A percentile compares a stretch with the other conserved stretches of the same genome.
Conservation (phyloP, 2,113 vertebrate genomes). For the Vicugna pacos region DNA sequence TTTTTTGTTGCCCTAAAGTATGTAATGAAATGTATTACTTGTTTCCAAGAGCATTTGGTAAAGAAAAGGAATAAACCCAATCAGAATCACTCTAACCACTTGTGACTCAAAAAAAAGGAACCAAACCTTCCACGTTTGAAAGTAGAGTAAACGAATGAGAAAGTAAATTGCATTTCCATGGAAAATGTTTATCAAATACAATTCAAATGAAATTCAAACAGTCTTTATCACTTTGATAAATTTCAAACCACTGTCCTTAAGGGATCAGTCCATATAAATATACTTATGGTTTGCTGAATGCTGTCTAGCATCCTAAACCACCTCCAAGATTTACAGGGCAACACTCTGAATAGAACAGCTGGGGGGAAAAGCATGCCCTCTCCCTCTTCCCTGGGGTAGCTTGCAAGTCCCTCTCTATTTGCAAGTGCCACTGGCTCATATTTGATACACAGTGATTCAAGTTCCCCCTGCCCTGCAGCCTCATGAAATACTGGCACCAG, state of each 20-base stretch:
- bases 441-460: not conserved
- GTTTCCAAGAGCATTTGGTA: slow-evolving; percentile 14
- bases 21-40: not conserved
- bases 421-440: not conserved
- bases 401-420: not conserved
- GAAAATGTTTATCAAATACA: slow-evolving; percentile 76
- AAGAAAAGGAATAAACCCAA: slow-evolving; percentile 61
- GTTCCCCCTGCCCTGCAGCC: not conserved
- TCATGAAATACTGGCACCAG: not conserved
- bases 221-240: slow-evolving; percentile 80
- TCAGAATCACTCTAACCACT: not conserved
- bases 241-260: slow-evolving; percentile 67
- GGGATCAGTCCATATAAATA: slow-evolving; percentile 37
- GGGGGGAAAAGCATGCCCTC: not conserved
- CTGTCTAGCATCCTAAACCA: not conserved
- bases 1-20: not conserved
- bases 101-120: slow-evolving; percentile 38
- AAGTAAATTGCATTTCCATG: slow-evolving; percentile 66
- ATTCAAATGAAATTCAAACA: slow-evolving; percentile 76
- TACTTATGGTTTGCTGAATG: slow-evolving; percentile 38
- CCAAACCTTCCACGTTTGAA: slow-evolving; percentile 48
- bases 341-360: not conserved
- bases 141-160: slow-evolving; percentile 54
- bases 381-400: not conserved
- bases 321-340: slow-evolving; percentile 34